Evolutionary conservation across 2,113 vertebrate species (phyloP).

Genomic region (Calyptommatus sinebrachiatus): DNA sequence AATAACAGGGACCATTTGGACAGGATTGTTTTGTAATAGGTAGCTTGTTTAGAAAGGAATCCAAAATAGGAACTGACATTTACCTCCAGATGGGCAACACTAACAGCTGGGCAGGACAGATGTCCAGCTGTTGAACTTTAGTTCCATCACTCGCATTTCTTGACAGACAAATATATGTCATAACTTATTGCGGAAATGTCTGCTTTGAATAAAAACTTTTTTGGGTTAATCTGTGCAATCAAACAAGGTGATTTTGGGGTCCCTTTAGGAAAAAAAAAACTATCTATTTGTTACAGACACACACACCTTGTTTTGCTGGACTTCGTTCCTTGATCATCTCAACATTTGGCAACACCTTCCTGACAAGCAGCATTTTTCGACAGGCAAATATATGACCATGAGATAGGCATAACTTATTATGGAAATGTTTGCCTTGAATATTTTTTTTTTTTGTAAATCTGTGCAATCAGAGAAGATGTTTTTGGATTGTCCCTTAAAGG

Average conservation of each 20-base stretch:
- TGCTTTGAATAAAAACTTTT: slow-evolving; percentile 15
- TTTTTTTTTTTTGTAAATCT: slow-evolving; percentile 17
- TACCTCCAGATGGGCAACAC: slow-evolving; percentile 20
- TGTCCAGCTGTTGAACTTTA: slow-evolving; percentile 30
- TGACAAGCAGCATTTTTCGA: slow-evolving; percentile 14
- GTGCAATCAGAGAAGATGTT: no score
- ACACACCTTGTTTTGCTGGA: no score
- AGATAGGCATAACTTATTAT: slow-evolving; percentile 19
- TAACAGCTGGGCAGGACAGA: slow-evolving; percentile 50
- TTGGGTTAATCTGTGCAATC: not conserved
- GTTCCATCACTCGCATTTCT: slow-evolving; percentile 21
- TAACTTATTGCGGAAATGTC: slow-evolving; percentile 14
- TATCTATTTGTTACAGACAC: no score
- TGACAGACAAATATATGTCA: not conserved
- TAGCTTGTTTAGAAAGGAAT: slow-evolving; percentile 27
- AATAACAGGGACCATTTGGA: not conserved
- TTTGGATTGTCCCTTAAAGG: no score
- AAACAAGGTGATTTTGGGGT: no score
- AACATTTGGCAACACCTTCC: no score
- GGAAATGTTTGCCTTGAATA: slow-evolving; percentile 10
- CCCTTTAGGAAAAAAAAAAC: no score
- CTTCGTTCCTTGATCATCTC: no score
- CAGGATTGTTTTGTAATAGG: slow-evolving; percentile 16
- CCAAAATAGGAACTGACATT: slow-evolving; percentile 49
- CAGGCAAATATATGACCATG: not conserved